Percentiles rank a stretch among this genome's conserved stretches.
Conservation (phyloP, 2,113 vertebrate species). For the Alces alces region DNA sequence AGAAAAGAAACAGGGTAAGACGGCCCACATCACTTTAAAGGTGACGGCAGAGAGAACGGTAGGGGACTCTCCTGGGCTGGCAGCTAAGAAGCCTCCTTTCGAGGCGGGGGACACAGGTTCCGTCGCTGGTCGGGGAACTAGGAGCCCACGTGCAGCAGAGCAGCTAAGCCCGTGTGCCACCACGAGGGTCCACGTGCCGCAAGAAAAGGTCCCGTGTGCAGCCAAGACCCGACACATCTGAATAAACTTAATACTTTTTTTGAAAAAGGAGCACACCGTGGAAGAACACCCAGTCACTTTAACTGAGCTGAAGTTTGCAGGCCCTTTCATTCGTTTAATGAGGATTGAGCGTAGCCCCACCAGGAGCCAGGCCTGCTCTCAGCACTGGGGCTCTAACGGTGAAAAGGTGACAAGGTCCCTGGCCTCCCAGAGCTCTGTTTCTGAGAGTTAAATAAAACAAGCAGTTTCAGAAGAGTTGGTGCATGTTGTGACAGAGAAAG, state of each 20-base stretch:
- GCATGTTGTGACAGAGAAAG: not conserved
- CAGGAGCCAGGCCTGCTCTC: not conserved
- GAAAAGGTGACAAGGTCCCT: not conserved
- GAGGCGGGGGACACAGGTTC: not conserved
- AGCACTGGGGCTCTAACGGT: not conserved
- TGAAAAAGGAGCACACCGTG: not conserved
- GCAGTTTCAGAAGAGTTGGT: not conserved
- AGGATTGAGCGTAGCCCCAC: not conserved
- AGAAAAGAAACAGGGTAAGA: not conserved
- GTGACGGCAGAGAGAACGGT: not conserved
- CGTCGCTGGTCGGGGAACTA: not conserved
- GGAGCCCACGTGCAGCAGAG: not conserved
- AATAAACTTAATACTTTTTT: not conserved
- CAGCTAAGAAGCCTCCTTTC: not conserved
- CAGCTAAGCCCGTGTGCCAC: not conserved
- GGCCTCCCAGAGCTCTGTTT: not conserved
- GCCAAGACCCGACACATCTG: not conserved
- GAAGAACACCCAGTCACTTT: not conserved
- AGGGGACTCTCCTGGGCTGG: not conserved
- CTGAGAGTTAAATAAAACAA: not conserved
- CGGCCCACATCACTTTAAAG: not conserved
- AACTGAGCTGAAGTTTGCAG: not conserved
- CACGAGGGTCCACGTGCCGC: fast-evolving
- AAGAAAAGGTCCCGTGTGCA: not conserved
- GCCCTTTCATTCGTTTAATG: not conserved